Conservation (phyloP, 2,888 invertebrate genomes). For the Megamerina dolium region DNA sequence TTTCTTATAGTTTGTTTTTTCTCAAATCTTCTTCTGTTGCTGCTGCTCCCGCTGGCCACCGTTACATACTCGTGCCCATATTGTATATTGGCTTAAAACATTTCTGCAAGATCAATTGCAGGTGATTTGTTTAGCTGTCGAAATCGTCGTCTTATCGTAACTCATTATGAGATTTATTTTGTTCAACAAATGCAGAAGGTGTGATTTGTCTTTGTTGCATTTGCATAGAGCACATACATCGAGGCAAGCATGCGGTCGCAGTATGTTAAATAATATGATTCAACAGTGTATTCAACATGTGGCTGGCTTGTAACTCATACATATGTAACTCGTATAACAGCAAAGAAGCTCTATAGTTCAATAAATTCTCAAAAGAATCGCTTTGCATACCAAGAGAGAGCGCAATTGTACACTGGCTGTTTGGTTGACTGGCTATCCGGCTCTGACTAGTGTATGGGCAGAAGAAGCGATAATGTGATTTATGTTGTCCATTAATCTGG, state of each 20-base stretch:
- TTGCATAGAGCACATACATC: conserved; percentile 18
- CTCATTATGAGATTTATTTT: conserved; percentile 51
- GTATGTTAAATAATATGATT: no score
- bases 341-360: conserved; percentile 29
- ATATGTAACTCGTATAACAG: conserved; percentile 5
- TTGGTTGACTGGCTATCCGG: background rate
- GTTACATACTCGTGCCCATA: no score
- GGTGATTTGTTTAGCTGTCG: conserved; percentile 50
- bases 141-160: conserved; percentile 50
- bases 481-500: conserved; percentile 50
- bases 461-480: conserved; percentile 50
- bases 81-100: background rate
- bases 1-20: no score
- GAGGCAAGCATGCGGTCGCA: no score
- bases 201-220: conserved; percentile 48
- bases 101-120: conserved; percentile 46
- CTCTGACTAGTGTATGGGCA: conserved; percentile 13
- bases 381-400: conserved; percentile 13
- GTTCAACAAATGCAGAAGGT: conserved; percentile 50
- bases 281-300: no score
- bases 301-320: conserved; percentile 2
- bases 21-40: no score
- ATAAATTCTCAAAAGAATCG: conserved; percentile 38
- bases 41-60: conserved; percentile 1
- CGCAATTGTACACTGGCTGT: background rate